phyloP scores from a whole-genome alignment of 2,888 invertebrate species.

The Lepidonotus clava region DNA sequence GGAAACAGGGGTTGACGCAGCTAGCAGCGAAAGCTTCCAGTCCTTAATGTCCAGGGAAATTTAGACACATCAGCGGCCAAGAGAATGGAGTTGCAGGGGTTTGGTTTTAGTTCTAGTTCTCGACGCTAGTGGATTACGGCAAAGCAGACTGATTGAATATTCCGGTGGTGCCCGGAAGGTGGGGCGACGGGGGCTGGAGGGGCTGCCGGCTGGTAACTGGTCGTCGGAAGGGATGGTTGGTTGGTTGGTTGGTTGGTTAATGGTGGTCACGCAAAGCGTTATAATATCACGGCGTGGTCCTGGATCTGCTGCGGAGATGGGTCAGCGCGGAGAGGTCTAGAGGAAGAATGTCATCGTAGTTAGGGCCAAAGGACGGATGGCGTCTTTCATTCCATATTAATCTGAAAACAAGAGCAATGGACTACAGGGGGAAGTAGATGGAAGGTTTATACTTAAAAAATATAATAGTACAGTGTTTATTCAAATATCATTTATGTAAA shows the following conservation, averaged over 20 bases:
- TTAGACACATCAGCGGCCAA: neutral
- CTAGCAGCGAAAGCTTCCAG: neutral
- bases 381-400: constrained; percentile 44
- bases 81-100: neutral
- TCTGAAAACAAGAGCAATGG: constrained; percentile 20
- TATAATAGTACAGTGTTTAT: too few species aligned
- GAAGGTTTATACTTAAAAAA: too few species aligned
- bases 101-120: neutral
- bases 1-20: neutral
- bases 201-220: neutral
- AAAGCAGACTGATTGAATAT: neutral
- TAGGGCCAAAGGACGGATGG: constrained; percentile 30
- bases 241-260: too few species aligned
- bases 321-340: neutral
- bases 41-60: neutral
- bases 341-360: constrained; percentile 18
- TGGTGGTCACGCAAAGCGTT: neutral
- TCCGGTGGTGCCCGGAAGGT: neutral
- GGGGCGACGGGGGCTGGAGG: neutral
- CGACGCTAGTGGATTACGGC: neutral
- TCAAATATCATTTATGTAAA: too few species aligned
- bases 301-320: neutral
- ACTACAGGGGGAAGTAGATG: neutral
- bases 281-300: neutral
- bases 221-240: too few species aligned